phyloP scores from a whole-genome alignment of 2,888 invertebrate species.

The Eurytoma californica region DNA sequence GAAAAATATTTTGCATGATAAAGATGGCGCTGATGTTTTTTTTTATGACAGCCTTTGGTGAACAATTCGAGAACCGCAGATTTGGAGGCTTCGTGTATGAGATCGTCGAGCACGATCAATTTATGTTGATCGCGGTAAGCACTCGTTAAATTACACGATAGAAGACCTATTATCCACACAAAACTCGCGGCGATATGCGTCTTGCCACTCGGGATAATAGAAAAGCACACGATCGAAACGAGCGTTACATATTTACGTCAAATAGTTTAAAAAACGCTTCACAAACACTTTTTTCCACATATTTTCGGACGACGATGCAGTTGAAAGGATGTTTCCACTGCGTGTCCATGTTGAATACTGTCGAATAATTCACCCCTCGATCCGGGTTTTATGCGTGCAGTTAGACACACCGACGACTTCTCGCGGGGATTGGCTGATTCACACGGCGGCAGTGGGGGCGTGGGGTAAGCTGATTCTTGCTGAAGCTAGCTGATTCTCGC shows the following conservation, averaged over 20 bases:
- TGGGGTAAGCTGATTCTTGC: no score
- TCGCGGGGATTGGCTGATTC: no score
- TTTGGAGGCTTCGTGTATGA: background rate
- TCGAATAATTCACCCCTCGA: no score
- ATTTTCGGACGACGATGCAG: background rate
- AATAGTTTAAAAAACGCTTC: background rate
- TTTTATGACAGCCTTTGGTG: slow-evolving; percentile 60
- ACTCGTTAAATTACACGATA: background rate
- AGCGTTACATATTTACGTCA: background rate
- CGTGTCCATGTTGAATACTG: no score
- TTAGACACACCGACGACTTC: no score
- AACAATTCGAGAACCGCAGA: slow-evolving; percentile 37
- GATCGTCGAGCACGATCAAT: background rate
- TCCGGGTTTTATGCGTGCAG: no score
- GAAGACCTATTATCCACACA: background rate
- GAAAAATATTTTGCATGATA: no score
- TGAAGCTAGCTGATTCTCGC: no score
- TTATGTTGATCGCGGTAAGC: background rate
- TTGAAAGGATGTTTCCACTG: background rate
- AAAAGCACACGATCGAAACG: background rate
- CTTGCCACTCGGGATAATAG: background rate
- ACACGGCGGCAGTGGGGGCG: no score
- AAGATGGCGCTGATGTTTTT: no score
- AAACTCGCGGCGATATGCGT: background rate
- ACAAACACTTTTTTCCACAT: background rate